A percentile compares a stretch with the other conserved stretches of the same genome.
These are phyloP conservation scores for Aphis craccivora DNA, from an alignment of 1,140 invertebrate species.

Conservation along the genomic window DNA sequence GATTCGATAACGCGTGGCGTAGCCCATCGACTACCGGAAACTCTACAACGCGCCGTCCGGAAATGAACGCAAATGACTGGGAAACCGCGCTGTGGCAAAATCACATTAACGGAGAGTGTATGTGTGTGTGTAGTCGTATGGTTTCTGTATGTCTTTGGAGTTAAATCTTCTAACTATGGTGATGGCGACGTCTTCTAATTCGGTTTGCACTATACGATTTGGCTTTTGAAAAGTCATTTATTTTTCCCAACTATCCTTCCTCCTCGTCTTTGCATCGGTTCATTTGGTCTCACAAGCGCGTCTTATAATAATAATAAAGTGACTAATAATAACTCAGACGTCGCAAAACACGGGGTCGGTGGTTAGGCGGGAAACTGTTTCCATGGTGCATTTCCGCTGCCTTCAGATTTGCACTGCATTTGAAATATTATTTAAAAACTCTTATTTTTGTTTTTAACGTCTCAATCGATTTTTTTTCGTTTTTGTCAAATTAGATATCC, in stretches of 20 bases:
- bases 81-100: slow-evolving; percentile 41
- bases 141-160: background rate
- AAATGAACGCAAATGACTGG: slow-evolving; percentile 46
- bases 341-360: background rate
- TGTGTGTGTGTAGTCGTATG: background rate
- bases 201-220: slow-evolving; percentile 26
- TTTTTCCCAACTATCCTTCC: slow-evolving; percentile 23
- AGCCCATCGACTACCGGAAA: background rate
- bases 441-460: background rate
- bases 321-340: slow-evolving; percentile 28
- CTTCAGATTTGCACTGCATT: background rate
- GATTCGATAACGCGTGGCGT: background rate
- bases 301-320: background rate
- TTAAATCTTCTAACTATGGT: background rate
- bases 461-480: background rate
- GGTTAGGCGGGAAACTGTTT: slow-evolving; percentile 11
- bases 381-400: background rate
- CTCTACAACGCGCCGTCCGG: slow-evolving; percentile 22
- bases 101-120: background rate
- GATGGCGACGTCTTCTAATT: slow-evolving; percentile 23
- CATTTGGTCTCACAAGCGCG: background rate
- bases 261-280: background rate
- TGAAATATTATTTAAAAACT: background rate
- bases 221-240: slow-evolving; percentile 48
- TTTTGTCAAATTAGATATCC: background rate